Conservation (phyloP, 2,888 invertebrate genomes). For the Agelastica alni region DNA sequence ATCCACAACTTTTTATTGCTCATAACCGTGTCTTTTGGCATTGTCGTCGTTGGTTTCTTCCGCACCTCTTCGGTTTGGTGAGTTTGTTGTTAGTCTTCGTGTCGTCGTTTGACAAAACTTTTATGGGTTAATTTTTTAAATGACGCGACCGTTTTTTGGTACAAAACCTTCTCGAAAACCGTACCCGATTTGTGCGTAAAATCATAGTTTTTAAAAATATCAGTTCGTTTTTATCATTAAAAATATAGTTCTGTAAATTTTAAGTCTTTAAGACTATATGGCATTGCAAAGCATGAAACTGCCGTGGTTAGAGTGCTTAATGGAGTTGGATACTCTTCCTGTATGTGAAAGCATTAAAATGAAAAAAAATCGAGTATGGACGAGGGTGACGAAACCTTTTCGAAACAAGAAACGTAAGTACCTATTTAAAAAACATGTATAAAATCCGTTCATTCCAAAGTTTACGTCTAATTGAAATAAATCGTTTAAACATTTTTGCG, state of each 20-base stretch:
- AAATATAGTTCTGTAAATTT: neutral
- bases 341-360: slow-evolving; percentile 13
- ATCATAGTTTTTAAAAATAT: too few species aligned
- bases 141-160: slow-evolving; percentile 1
- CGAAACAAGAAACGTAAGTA: slow-evolving; percentile 15
- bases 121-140: neutral
- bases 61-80: slow-evolving; percentile 11
- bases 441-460: too few species aligned
- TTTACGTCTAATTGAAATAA: too few species aligned
- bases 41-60: slow-evolving; percentile 19
- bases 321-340: slow-evolving; percentile 30
- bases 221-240: too few species aligned
- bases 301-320: slow-evolving; percentile 45
- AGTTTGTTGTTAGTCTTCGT: slow-evolving; percentile 2
- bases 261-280: neutral
- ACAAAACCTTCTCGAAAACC: too few species aligned
- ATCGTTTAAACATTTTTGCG: too few species aligned
- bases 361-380: slow-evolving; percentile 28
- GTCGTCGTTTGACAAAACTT: neutral
- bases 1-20: slow-evolving; percentile 23
- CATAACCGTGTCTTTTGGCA: slow-evolving; percentile 24
- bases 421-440: too few species aligned
- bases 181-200: too few species aligned
- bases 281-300: slow-evolving; percentile 42
- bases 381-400: slow-evolving; percentile 28